A percentile compares a stretch with the other conserved stretches of the same genome.
phyloP scores from a whole-genome alignment of 2,797 vertebrate species.

The Ctenopoma kingsleyae region DNA sequence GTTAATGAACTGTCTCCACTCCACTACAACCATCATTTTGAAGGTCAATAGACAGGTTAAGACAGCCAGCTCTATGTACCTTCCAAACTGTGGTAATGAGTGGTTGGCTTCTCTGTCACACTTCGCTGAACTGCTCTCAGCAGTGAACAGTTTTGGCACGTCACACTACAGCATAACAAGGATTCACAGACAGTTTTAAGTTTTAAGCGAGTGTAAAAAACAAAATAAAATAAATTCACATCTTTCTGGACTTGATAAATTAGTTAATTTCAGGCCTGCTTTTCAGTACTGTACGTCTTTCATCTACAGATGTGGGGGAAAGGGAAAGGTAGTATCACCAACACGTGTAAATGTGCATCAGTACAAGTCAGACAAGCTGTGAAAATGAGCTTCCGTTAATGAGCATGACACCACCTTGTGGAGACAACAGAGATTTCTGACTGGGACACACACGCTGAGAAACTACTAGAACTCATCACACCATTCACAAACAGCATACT shows the following conservation, averaged over 20 bases:
- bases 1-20: conserved; percentile 70
- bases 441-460: neutral
- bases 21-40: conserved; percentile 54
- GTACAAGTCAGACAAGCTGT: conserved; percentile 16
- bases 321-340: neutral
- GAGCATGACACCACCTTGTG: conserved; percentile 85
- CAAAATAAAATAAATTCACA: conserved; percentile 3
- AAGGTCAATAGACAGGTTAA: conserved; percentile 70
- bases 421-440: conserved; percentile 68
- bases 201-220: conserved; percentile 18
- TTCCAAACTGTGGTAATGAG: conserved; percentile 61
- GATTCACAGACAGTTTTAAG: conserved; percentile 3
- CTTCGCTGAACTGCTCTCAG: conserved; percentile 45
- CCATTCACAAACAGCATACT: conserved; percentile 20
- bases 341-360: neutral
- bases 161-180: conserved; percentile 29
- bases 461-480: conserved; percentile 4
- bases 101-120: conserved; percentile 43
- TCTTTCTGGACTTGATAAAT: neutral
- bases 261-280: neutral
- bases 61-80: conserved; percentile 23
- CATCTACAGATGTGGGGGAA: neutral
- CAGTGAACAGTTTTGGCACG: conserved; percentile 23
- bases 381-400: conserved; percentile 69
- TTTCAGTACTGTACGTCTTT: neutral